Percentiles rank a stretch among this genome's conserved stretches.
These are phyloP conservation scores for Onychostruthus taczanowskii DNA, from an alignment of 2,113 vertebrate genomes.

Conservation along the genomic window DNA sequence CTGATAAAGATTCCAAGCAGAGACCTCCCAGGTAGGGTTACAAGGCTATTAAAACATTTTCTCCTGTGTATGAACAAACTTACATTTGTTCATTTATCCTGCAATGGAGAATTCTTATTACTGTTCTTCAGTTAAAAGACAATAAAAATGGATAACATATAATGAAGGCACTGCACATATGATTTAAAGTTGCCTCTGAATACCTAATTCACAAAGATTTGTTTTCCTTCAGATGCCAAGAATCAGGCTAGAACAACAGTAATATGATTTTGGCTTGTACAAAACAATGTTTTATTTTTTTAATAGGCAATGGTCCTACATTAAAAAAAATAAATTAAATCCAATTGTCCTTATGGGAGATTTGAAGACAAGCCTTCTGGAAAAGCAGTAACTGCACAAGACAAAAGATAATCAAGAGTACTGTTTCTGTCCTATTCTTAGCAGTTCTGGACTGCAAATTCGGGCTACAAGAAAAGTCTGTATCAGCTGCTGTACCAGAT, in stretches of 20 bases:
- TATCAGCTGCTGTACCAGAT: neutral
- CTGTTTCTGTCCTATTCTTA: neutral
- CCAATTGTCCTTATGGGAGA: neutral
- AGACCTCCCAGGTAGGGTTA: neutral
- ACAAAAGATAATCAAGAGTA: neutral
- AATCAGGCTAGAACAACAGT: neutral
- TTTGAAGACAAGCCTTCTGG: neutral
- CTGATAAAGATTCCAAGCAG: neutral
- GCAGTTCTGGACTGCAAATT: neutral
- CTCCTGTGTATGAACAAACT: neutral
- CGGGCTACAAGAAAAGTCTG: neutral
- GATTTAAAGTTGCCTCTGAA: neutral
- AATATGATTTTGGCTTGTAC: slow-evolving; percentile 5
- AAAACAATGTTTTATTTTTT: neutral
- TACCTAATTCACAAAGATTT: neutral
- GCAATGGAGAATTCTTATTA: neutral
- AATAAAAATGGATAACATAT: neutral
- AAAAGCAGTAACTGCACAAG: neutral
- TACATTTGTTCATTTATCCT: neutral
- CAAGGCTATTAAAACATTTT: neutral
- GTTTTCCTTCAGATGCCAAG: slow-evolving; percentile 8
- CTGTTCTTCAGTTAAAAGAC: neutral
- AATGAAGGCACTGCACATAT: neutral
- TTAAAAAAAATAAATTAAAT: neutral
- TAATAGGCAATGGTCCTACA: neutral